Base-by-base conservation (phyloP, 2,888 invertebrate genomes). In the Oscheius onirici region DNA sequence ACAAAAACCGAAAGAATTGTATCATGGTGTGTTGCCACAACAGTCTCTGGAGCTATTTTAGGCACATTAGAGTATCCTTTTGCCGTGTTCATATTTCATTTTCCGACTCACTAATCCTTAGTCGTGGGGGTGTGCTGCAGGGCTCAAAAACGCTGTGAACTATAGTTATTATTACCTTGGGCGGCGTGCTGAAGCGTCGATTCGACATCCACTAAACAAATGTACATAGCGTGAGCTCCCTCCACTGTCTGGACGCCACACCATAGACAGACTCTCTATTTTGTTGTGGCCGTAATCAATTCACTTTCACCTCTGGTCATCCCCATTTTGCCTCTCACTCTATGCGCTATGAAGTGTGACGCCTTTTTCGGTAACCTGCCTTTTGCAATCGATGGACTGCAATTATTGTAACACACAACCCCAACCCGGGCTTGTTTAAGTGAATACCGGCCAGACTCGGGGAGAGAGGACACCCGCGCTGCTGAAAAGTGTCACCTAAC, bases 361-460 rank as follows among this genome's bases (percentile, higher is more conserved):
- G 55, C 55, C 55, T 2, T 58, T 58, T 58, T 43, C 58, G 40
- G 58, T 58, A 58, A 58, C 58, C 58, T 41, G 58, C 40, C 55
- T 26, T 24, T 58, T 28, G 55, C 43, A 57, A 61, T 61, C 61
- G 61, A 61, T 61, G 49, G 28, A 49, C 61, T 44, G 61, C 61
- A 61, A 61, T 61, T 61, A 61, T 61, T 61, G 61, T 61, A 61
- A 61, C 44, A 61, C n/a, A n/a, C 49, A 61, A 26, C 61, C 40
- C 43, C 41, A 61, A 26, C 61, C 40, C 43, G n/a, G 58, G 58
- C 58, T 58, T 58, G 58, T 40, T 58, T 58, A 58, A 58, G 58
- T 58, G 58, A 58, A 58, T 58, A 58, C 58, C 41, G 58, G 24
- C 58, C 58, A 22, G 58, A 58, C 58, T 41, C 41, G 43, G 58